Evolutionary conservation across 2,888 invertebrate genomes (phyloP).

Genomic region (Ellobium chinense): DNA sequence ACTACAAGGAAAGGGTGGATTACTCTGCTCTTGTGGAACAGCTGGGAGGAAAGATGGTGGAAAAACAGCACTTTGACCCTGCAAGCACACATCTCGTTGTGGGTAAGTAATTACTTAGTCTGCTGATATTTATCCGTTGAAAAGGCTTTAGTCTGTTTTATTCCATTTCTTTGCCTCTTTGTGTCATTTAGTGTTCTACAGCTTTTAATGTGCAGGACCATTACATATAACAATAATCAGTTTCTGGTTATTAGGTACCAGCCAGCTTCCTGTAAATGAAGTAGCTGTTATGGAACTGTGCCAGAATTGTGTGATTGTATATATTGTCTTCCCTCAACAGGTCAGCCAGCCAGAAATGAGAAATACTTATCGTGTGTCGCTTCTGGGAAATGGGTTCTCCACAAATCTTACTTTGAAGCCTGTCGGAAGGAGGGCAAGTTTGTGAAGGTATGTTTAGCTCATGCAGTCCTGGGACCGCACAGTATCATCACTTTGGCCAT

Average conservation of each 20-base stretch:
- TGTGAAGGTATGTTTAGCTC: slow-evolving; percentile 82
- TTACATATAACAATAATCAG: too few relatives aligned
- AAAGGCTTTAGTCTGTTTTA: too few relatives aligned
- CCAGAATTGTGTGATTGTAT: too few relatives aligned
- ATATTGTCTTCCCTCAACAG: slow-evolving; percentile 54
- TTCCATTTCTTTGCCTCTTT: too few relatives aligned
- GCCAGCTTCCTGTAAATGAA: too few relatives aligned
- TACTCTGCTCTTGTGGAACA: slow-evolving; percentile 82
- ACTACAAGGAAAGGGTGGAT: slow-evolving; percentile 78
- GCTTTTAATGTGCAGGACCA: too few relatives aligned
- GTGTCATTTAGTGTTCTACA: too few relatives aligned
- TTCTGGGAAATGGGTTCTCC: slow-evolving; percentile 93
- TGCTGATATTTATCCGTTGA: too few relatives aligned
- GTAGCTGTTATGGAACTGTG: too few relatives aligned
- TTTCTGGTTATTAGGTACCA: too few relatives aligned
- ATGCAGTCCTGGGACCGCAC: too few relatives aligned
- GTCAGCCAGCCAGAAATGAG: slow-evolving; percentile 85
- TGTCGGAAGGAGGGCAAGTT: slow-evolving; percentile 84
- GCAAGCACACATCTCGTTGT: slow-evolving; percentile 88
- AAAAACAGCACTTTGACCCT: slow-evolving; percentile 82
- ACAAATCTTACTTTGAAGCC: slow-evolving; percentile 87
- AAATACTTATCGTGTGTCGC: slow-evolving; percentile 92
- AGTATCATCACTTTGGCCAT: too few relatives aligned
- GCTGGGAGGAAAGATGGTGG: slow-evolving; percentile 85
- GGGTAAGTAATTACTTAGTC: slow-evolving; percentile 82